Conservation (phyloP, 2,888 invertebrate species). For the Ochropleura leucogaster region DNA sequence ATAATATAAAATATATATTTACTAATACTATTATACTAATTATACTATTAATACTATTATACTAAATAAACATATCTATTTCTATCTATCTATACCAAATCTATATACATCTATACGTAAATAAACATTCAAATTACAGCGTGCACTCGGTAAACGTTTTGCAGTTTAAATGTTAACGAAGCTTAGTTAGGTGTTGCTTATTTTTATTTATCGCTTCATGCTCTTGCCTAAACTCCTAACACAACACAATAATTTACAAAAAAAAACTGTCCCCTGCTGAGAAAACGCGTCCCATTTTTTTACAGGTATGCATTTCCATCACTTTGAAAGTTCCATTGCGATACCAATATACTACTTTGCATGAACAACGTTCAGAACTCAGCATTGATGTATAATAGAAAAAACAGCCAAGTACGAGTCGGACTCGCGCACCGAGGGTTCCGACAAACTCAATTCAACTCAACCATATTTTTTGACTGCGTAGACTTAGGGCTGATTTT, state of each 20-base stretch:
- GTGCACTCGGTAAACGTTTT: background rate
- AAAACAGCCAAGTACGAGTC: too few species aligned
- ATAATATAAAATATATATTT: too few species aligned
- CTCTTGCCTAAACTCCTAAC: background rate
- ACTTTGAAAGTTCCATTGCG: background rate
- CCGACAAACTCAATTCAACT: too few species aligned
- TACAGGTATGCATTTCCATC: background rate
- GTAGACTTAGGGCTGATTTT: too few species aligned
- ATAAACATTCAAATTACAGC: conserved; percentile 39
- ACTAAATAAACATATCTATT: too few species aligned
- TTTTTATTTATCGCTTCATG: background rate
- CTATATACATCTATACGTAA: conserved; percentile 9
- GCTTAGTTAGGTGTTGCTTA: conserved; percentile 10
- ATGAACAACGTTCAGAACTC: background rate
- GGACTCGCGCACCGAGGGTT: too few species aligned
- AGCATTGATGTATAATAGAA: background rate
- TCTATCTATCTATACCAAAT: too few species aligned
- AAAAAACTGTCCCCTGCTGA: too few species aligned
- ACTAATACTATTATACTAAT: too few species aligned
- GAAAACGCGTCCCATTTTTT: background rate
- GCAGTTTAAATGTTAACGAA: conserved; percentile 20
- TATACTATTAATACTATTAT: too few species aligned
- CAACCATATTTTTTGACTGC: too few species aligned
- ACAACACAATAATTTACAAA: background rate
- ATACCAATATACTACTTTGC: background rate